These are phyloP conservation scores for Chaitophorus viminalis DNA, from an alignment of 2,888 invertebrate genomes.

Conservation along the genomic window DNA sequence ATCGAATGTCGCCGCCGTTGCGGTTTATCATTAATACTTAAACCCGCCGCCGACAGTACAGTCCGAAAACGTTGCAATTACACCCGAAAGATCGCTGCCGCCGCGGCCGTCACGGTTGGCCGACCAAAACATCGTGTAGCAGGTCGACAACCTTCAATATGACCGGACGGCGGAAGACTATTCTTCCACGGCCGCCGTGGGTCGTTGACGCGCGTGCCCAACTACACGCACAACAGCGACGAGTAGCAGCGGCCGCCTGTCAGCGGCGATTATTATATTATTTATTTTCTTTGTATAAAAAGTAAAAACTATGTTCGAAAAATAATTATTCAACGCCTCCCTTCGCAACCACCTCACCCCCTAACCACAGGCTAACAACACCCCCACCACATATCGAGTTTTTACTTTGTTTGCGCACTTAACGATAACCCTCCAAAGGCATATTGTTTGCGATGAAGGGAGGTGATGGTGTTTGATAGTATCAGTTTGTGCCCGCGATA, in stretches of 20 bases:
- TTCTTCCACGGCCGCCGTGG: conserved; percentile 54
- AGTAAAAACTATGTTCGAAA: background rate
- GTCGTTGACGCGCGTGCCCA: conserved; percentile 47
- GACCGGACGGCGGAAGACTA: conserved; percentile 6
- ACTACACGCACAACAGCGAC: background rate
- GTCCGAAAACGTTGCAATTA: conserved; percentile 54
- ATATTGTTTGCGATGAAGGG: background rate
- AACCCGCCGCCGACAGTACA: background rate
- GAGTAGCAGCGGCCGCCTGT: background rate
- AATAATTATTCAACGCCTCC: background rate
- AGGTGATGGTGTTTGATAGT: background rate
- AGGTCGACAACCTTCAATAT: conserved; percentile 56
- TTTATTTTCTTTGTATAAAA: conserved; percentile 13
- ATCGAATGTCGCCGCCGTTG: background rate
- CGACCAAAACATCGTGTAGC: conserved; percentile 38
- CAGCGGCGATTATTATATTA: conserved; percentile 7
- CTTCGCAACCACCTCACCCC: background rate
- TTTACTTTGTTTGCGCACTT: background rate
- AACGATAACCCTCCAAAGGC: background rate
- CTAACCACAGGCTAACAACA: too few species aligned
- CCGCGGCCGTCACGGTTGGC: conserved; percentile 51
- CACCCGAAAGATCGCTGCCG: conserved; percentile 50
- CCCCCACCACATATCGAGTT: background rate
- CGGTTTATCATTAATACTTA: conserved; percentile 13
- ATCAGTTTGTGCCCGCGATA: conserved; percentile 10